Percentiles rank a stretch among this genome's conserved stretches.
These are phyloP conservation scores for Ramphastos sulfuratus DNA, from an alignment of 2,113 vertebrate species.

Conservation along the genomic window DNA sequence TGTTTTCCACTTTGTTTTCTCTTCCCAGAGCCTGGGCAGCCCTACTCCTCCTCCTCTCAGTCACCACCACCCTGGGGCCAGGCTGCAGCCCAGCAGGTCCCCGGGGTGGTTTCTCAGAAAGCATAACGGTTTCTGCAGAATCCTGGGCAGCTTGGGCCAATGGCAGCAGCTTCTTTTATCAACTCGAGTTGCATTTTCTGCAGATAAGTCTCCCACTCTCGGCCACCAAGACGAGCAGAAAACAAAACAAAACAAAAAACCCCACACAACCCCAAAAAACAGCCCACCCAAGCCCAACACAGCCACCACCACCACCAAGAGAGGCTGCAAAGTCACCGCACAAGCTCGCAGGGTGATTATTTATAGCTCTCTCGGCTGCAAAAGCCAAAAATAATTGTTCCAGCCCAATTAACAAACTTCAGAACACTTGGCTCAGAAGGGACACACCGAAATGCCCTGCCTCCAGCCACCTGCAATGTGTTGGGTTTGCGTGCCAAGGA, in stretches of 20 bases:
- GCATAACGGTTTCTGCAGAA: neutral
- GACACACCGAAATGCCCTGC: neutral
- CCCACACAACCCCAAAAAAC: neutral
- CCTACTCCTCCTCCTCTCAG: neutral
- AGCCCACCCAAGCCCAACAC: neutral
- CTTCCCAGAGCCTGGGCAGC: neutral
- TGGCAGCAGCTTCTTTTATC: conserved; percentile 45
- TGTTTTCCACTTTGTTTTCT: neutral
- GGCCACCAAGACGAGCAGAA: neutral
- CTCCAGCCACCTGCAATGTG: neutral
- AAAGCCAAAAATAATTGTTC: conserved; percentile 65
- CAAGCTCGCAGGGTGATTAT: conserved; percentile 46
- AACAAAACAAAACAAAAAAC: neutral
- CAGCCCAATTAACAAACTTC: conserved; percentile 57
- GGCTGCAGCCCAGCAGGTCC: neutral
- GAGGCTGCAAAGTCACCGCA: conserved; percentile 60
- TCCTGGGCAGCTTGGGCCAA: neutral
- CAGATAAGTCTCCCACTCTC: conserved; percentile 19
- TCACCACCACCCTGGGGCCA: neutral
- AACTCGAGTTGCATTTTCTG: conserved; percentile 38
- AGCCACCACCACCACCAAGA: neutral
- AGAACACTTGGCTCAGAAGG: neutral
- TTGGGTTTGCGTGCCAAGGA: neutral
- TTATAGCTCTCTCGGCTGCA: conserved; percentile 60
- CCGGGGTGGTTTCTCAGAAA: conserved; percentile 1